phyloP scores from a whole-genome alignment of 53 echinoderm and acorn worm genomes.

The Crossaster papposus region DNA sequence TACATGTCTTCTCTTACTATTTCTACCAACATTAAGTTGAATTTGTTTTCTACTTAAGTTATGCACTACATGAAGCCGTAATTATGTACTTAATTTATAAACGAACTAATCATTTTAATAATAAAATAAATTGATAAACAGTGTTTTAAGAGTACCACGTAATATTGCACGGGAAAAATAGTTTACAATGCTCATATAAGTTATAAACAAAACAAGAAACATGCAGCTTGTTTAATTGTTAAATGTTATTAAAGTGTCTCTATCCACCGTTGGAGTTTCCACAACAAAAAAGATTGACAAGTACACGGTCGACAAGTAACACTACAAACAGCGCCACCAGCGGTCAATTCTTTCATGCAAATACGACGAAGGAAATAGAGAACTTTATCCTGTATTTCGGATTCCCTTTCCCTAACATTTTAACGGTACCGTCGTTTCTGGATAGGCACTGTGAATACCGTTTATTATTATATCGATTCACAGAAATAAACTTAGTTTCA shows the following conservation, averaged over 20 bases:
- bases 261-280: too few species aligned
- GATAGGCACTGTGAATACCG: too few species aligned
- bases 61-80: slow-evolving; percentile 5
- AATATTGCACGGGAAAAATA: slow-evolving; percentile 36
- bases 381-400: not conserved
- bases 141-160: slow-evolving; percentile 32
- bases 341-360: not conserved
- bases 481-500: too few species aligned
- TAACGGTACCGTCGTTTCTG: too few species aligned
- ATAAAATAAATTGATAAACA: slow-evolving; percentile 4
- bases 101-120: not conserved
- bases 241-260: too few species aligned
- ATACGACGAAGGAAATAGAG: not conserved
- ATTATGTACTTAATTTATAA: not conserved
- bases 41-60: not conserved
- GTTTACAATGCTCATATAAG: not conserved
- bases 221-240: too few species aligned
- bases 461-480: too few species aligned
- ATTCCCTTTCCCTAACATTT: too few species aligned
- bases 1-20: not conserved
- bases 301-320: not conserved
- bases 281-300: not conserved
- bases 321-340: not conserved
- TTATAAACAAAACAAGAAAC: not conserved
- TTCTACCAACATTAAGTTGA: slow-evolving; percentile 8